Evolutionary conservation across 2,113 vertebrate genomes (phyloP).

Genomic region (Balaenoptera acutorostrata): DNA sequence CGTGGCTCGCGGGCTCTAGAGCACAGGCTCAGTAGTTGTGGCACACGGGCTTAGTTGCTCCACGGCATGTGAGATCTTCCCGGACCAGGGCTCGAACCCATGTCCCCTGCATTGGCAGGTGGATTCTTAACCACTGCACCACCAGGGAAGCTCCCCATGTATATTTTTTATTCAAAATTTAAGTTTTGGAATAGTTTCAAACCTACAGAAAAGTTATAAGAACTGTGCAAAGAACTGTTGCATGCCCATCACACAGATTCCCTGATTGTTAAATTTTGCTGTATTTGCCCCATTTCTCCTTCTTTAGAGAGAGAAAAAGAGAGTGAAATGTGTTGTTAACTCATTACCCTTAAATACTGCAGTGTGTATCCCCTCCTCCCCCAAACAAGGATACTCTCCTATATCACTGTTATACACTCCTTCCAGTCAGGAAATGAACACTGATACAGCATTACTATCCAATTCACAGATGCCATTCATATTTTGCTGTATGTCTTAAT

Average conservation of each 20-base stretch:
- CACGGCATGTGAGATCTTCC: too few species aligned
- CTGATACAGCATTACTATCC: not conserved
- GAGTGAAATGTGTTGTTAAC: not conserved
- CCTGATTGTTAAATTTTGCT: not conserved
- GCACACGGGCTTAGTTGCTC: too few species aligned
- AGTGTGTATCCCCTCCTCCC: not conserved
- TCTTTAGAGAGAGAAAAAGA: not conserved
- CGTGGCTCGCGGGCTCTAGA: too few species aligned
- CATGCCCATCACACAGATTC: not conserved
- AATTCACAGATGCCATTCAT: not conserved
- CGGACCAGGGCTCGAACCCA: too few species aligned
- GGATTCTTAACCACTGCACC: too few species aligned
- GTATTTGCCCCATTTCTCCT: not conserved
- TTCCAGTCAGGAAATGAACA: not conserved
- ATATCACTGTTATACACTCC: not conserved
- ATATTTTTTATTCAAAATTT: not conserved
- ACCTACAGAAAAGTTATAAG: not conserved
- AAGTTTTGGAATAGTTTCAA: not conserved
- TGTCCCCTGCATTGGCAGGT: too few species aligned
- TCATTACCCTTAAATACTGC: not conserved
- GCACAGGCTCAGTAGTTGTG: too few species aligned
- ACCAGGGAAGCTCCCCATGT: too few species aligned
- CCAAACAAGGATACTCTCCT: not conserved
- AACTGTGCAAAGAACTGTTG: not conserved
- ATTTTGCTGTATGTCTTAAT: not conserved